A percentile compares a stretch with the other conserved stretches of the same genome.
phyloP scores from a whole-genome alignment of 2,113 vertebrate genomes.

The Gyps fulvus region DNA sequence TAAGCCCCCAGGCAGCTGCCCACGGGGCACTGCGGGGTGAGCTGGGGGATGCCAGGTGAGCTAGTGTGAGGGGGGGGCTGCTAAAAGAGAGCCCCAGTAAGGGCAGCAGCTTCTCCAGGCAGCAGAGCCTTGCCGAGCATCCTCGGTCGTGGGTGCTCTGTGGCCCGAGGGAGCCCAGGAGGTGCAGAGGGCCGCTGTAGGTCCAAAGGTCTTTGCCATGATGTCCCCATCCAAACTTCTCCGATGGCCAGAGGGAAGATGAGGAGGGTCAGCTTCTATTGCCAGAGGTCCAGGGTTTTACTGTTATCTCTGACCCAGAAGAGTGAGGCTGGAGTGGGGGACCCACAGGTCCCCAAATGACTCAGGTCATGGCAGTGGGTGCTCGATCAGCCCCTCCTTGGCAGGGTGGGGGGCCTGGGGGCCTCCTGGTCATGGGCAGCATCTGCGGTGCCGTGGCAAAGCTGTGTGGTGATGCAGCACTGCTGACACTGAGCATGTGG shows the following conservation, averaged over 20 bases:
- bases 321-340: too few species aligned
- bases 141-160: accelerated
- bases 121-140: accelerated
- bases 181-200: neutral
- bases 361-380: neutral
- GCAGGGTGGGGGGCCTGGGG: neutral
- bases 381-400: neutral
- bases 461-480: neutral
- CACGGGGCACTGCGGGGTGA: neutral
- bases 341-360: neutral
- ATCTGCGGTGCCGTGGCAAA: accelerated
- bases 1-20: neutral
- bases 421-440: neutral
- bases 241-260: accelerated
- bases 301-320: neutral
- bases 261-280: neutral
- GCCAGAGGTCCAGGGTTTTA: neutral
- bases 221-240: neutral
- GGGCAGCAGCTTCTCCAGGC: neutral
- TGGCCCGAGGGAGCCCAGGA: neutral
- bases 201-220: neutral
- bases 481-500: accelerated
- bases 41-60: neutral
- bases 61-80: neutral
- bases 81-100: neutral